Base-by-base conservation (phyloP, 2,113 vertebrate genomes). In the Toxotes chatareus region DNA sequence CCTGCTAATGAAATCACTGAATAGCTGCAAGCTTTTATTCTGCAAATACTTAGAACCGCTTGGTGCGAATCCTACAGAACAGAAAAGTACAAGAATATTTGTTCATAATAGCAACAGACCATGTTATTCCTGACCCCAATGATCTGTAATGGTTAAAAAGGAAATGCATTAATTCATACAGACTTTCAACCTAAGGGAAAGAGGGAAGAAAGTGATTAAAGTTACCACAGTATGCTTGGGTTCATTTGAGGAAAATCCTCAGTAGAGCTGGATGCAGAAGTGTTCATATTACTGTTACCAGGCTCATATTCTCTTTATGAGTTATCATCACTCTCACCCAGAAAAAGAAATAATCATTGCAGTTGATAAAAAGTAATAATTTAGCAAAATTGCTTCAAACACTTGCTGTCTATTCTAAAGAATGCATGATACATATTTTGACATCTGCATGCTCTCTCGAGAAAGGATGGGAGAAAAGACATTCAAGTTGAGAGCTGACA, bases 1-100 rank as follows among this genome's bases (percentile, higher is more conserved):
- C 59, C 32, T 34, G 63, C 42, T 69, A 69, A 82, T 86, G 34
- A 69, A 73, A 73, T 49, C 57, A 46, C 49, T 7, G 40, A 72
- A 51, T 14, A 31, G 61, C 78, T 67, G 61, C 61, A 34, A 69
- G 40, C 62, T 32, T 85, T 61, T 31, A 76, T 40, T 40, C 47
- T 36, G 57, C 56, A 78, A 62, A 86, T 32, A 72, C 61, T 66
- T 61, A 63, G 47, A 32, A 27, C 16, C 42, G 55, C 65, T 74
- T 79, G 42, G 70, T 17, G 31, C 17, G 19, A 60, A 57, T 8
- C 49, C 10, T 6, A 7, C 19, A 14, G 63, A 66, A 46, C 12
- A 63, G 42, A 40, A 10, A 55, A 59, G 10, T 23, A 11, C 36
- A 65, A 40, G 55, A 60, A 31, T 8, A 16, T 10, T 4, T 38